These are phyloP conservation scores for Leptura quadrifasciata DNA, from an alignment of 2,888 invertebrate species.

Conservation along the genomic window DNA sequence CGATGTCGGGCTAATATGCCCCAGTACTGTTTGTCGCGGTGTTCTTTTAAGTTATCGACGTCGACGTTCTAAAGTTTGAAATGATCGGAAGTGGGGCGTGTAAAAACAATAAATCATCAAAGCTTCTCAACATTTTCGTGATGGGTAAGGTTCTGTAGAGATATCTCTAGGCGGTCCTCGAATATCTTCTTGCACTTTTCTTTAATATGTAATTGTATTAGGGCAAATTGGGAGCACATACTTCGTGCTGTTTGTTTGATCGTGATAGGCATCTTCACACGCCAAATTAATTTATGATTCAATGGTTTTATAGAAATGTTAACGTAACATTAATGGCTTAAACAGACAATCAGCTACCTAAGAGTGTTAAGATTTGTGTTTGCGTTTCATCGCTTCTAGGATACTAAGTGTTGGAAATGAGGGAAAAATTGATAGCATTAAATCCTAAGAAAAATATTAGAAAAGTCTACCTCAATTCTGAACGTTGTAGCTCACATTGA, in stretches of 20 bases:
- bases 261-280: slow-evolving; percentile 24
- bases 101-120: slow-evolving; percentile 59
- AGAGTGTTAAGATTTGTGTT: too few relatives aligned
- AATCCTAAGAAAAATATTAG: too few relatives aligned
- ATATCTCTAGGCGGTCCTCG: slow-evolving; percentile 59
- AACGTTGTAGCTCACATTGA: too few relatives aligned
- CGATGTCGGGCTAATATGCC: background rate
- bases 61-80: slow-evolving; percentile 48
- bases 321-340: background rate
- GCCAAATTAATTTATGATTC: slow-evolving; percentile 33
- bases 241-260: slow-evolving; percentile 25
- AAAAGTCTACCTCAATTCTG: too few relatives aligned
- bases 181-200: slow-evolving; percentile 37
- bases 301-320: slow-evolving; percentile 24
- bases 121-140: slow-evolving; percentile 61
- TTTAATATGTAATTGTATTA: slow-evolving; percentile 33
- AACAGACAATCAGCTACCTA: background rate
- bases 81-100: slow-evolving; percentile 53
- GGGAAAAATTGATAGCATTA: too few relatives aligned
- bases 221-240: slow-evolving; percentile 25
- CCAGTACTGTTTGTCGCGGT: background rate
- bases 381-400: too few relatives aligned
- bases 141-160: slow-evolving; percentile 61
- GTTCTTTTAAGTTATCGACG: slow-evolving; percentile 46
- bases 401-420: too few relatives aligned